Evolutionary conservation across 2,113 vertebrate genomes (phyloP).

Genomic region (Rhinolophus ferrumequinum): DNA sequence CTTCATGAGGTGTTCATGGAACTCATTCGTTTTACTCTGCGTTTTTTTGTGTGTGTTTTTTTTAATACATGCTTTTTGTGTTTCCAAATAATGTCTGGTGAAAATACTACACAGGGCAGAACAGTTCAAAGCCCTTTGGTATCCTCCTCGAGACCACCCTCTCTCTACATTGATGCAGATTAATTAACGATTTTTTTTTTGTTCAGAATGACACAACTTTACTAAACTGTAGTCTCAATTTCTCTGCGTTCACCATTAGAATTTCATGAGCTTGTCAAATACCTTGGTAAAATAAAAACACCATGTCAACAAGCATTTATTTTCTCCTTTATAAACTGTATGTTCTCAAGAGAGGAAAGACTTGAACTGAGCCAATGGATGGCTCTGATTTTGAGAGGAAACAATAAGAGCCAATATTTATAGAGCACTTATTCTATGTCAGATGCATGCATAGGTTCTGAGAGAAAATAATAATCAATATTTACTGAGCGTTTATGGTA

Average conservation of each 20-base stretch:
- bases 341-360: neutral
- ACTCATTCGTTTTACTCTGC: neutral
- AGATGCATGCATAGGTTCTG: neutral
- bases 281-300: neutral
- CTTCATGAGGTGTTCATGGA: neutral
- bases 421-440: neutral
- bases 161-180: neutral
- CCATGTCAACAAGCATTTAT: neutral
- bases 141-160: neutral
- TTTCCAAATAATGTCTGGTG: neutral
- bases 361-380: neutral
- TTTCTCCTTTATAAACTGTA: neutral
- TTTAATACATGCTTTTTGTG: neutral
- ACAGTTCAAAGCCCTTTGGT: neutral
- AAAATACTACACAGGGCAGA: neutral
- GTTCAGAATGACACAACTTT: neutral
- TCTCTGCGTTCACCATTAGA: neutral
- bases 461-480: neutral
- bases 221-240: neutral
- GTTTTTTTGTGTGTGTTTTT: neutral
- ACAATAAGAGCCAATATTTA: neutral
- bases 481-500: neutral
- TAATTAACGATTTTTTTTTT: neutral
- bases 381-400: neutral
- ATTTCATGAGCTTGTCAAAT: neutral